Conservation (phyloP, 2,113 vertebrate genomes). For the Pseudonaja textilis region DNA sequence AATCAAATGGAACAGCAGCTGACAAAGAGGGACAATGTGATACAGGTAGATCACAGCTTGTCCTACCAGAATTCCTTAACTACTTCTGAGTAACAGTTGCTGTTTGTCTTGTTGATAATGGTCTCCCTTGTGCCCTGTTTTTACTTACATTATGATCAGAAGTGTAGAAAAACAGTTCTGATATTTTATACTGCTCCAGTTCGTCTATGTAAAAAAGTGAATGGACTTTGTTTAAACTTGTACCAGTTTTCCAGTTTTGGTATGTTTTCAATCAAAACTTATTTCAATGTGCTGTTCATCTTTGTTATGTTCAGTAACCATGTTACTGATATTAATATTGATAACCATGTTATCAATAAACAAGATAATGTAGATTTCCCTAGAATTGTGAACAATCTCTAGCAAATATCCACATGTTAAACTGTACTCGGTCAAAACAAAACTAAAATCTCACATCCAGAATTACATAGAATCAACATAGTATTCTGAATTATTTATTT, state of each 20-base stretch:
- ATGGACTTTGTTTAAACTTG: conserved; percentile 9
- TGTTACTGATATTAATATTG: too few species aligned
- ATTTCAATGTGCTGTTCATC: background rate
- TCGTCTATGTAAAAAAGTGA: background rate
- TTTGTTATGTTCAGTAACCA: background rate
- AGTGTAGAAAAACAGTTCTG: conserved; percentile 38
- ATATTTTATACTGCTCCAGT: conserved; percentile 37
- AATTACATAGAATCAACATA: background rate
- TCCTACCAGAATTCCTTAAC: background rate
- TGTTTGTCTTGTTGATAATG: conserved; percentile 67
- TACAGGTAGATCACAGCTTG: background rate
- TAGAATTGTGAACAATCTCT: background rate
- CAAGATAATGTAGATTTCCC: background rate
- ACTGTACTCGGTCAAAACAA: background rate
- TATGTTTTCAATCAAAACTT: background rate
- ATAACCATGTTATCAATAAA: background rate
- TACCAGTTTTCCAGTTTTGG: background rate
- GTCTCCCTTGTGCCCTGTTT: conserved; percentile 56
- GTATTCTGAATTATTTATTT: background rate
- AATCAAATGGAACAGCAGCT: background rate
- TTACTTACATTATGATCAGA: conserved; percentile 65
- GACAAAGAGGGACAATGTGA: background rate
- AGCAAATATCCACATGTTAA: background rate
- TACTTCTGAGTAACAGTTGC: conserved; percentile 41
- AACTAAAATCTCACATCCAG: too few species aligned